Evolutionary conservation across 2,113 vertebrate species (phyloP), one percentile per base, ranked within the genome.

Genomic region (Montifringilla adamsi): DNA sequence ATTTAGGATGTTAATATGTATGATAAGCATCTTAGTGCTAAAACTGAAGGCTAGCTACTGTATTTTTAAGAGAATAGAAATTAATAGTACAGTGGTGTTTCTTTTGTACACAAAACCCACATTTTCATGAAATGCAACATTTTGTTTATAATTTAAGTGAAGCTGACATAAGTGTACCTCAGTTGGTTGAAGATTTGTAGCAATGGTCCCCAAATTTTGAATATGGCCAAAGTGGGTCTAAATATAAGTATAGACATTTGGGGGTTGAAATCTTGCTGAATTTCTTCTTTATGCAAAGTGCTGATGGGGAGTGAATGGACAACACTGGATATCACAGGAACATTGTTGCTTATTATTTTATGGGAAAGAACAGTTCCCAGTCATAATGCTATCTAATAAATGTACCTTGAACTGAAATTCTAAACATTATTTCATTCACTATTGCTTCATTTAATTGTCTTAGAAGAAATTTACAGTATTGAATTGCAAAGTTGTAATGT

Each of bases 381-480:
- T 64, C 50, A 41, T 84, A 94, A 80, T 79, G 31, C 47, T 72
- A 6, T 79, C 30, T 83, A 60, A 68, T 82, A 82, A 96, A 93
- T 91, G 79, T 96, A 79, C 87, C 89, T 92, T 96, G 87, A 96
- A 95, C 76, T 94, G 88, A 95, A 94, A 94, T 70, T 89, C 35
- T 87, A 67, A 89, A 50, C 68, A 80, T 93, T 84, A 68, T 60
- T 91, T 95, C 85, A 93, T 84, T 96, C 83, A 84, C 64, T 83
- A 55, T 87, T 88, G 35, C 82, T 92, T 94, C 84, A 94, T 90
- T 85, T 78, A 86, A 85, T 72, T 86, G 70, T 70, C 41, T 67
- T 86, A 53, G 72, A 75, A 92, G 43, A 89, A 87, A 89, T 94
- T 87, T 83, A 89, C 16, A 55, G 5, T 69, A 84, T 50, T 75